A percentile compares a stretch with the other conserved stretches of the same genome.
phyloP scores from a whole-genome alignment of 2,797 vertebrate species.

The Argya squamiceps region DNA sequence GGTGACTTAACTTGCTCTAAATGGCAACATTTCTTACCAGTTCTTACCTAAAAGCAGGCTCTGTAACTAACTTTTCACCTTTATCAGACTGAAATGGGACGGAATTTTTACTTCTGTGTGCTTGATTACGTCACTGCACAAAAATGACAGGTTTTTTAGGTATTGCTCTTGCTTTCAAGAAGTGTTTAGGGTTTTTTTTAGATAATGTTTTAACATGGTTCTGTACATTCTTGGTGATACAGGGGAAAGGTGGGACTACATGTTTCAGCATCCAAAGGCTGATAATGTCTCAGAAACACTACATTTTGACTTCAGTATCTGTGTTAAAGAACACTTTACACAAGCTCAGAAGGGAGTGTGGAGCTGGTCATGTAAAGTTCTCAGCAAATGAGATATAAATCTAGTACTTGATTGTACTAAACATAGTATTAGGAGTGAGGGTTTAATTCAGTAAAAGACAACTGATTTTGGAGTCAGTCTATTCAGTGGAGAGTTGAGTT shows the following conservation, averaged over 20 bases:
- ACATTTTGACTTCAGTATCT: accelerated
- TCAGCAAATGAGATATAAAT: not conserved
- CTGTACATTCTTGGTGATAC: accelerated
- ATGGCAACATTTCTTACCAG: not conserved
- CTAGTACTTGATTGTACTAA: not conserved
- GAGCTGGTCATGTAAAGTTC: not conserved
- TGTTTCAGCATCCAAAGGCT: not conserved
- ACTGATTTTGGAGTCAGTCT: not conserved
- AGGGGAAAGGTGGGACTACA: too few species aligned
- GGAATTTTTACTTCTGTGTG: not conserved
- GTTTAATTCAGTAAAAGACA: not conserved
- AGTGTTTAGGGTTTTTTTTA: not conserved
- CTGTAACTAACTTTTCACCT: not conserved
- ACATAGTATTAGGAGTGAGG: not conserved
- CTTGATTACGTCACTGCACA: not conserved
- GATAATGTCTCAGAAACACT: not conserved
- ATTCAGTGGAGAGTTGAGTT: not conserved
- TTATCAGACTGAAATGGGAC: not conserved
- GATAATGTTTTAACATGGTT: not conserved
- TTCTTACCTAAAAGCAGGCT: not conserved
- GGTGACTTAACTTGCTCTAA: not conserved
- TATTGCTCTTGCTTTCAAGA: not conserved
- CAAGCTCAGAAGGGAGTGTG: not conserved
- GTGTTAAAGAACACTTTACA: not conserved
- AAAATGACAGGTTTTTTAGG: accelerated